Conservation (phyloP, 2,797 vertebrate genomes). For the Coendou prehensilis region DNA sequence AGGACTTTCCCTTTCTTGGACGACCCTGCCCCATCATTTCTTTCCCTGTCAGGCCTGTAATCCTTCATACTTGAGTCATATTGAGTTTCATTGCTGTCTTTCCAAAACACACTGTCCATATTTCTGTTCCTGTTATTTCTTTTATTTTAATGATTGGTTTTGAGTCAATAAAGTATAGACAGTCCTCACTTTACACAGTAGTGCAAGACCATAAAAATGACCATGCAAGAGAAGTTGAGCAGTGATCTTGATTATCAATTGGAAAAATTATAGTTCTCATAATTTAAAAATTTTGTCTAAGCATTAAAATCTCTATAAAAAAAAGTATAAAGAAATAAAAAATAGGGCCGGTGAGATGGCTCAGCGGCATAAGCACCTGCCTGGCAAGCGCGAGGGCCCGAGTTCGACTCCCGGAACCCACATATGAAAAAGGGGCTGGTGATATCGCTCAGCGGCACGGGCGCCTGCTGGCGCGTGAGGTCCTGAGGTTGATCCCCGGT, state of each 20-base stretch:
- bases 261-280: not conserved
- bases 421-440: too few relatives aligned
- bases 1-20: not conserved
- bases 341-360: not conserved
- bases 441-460: too few relatives aligned
- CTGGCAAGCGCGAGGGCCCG: too few relatives aligned
- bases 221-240: not conserved
- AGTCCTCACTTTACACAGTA: not conserved
- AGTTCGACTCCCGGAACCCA: too few relatives aligned
- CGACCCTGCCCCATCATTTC: not conserved
- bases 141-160: not conserved
- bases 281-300: conserved; percentile 7
- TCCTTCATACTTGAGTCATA: not conserved
- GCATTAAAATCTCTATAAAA: conserved; percentile 49
- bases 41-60: not conserved
- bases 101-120: not conserved
- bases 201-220: not conserved
- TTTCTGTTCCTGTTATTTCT: not conserved
- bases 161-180: not conserved
- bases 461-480: too few relatives aligned
- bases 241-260: not conserved
- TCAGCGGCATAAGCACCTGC: too few relatives aligned
- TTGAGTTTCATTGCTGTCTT: not conserved
- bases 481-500: too few relatives aligned
- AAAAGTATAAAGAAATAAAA: conserved; percentile 20